Percentiles rank a stretch among this genome's conserved stretches.
Conservation (phyloP, 2,888 invertebrate species). For the Erebia palarica region DNA sequence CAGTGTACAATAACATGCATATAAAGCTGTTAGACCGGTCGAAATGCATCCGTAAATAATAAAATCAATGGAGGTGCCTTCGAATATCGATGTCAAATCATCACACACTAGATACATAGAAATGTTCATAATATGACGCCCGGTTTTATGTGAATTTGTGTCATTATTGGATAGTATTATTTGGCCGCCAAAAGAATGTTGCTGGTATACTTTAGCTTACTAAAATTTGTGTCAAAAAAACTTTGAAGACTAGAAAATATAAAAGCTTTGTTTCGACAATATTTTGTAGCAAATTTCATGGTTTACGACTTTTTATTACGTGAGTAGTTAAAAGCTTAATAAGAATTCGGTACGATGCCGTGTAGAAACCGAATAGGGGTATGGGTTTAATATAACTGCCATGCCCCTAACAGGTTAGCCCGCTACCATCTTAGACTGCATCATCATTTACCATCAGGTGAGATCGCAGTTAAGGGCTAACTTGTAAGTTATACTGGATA, state of each 20-base stretch:
- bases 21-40: conserved; percentile 40
- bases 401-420: too few relatives aligned
- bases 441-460: too few relatives aligned
- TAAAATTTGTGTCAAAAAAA: neutral
- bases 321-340: too few relatives aligned
- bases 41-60: conserved; percentile 42
- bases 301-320: neutral
- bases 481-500: too few relatives aligned
- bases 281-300: neutral
- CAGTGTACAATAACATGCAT: conserved; percentile 36
- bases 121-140: neutral
- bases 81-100: conserved; percentile 30
- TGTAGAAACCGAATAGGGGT: too few relatives aligned
- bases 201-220: conserved; percentile 3
- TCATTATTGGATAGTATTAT: conserved; percentile 12
- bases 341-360: too few relatives aligned
- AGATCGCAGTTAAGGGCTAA: too few relatives aligned
- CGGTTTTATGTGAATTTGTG: neutral
- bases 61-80: conserved; percentile 32
- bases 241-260: neutral
- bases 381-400: too few relatives aligned
- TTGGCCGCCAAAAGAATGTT: conserved; percentile 7
- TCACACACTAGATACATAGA: conserved; percentile 26
- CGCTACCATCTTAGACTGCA: too few relatives aligned
- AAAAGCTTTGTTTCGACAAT: neutral